Evolutionary conservation across 2,888 invertebrate genomes (phyloP).

Genomic region (Acrocyrtus sp.): DNA sequence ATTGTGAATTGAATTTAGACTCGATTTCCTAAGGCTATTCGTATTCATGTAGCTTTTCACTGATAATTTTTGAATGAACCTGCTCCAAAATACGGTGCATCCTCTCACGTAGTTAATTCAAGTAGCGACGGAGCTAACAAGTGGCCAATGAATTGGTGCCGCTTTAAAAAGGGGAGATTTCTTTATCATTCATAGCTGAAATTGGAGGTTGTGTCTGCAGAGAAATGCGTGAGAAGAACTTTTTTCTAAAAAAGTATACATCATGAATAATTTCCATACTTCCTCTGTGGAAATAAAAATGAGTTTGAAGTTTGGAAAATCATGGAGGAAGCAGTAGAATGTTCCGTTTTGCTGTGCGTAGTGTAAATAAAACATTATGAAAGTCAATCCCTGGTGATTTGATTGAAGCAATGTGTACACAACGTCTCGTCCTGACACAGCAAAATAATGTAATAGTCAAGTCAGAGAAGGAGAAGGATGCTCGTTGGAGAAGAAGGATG

Average conservation of each 20-base stretch:
- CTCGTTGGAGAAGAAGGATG: background rate
- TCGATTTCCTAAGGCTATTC: too few species aligned
- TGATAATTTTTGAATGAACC: conserved; percentile 9
- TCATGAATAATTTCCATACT: conserved; percentile 42
- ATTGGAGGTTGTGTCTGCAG: too few species aligned
- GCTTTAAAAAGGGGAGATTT: too few species aligned
- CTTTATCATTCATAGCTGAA: too few species aligned
- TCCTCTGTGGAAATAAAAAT: conserved; percentile 28
- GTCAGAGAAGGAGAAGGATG: background rate
- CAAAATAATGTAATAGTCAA: background rate
- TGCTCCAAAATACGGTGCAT: too few species aligned
- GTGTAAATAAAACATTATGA: conserved; percentile 38
- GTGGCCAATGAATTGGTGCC: background rate
- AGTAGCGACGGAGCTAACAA: conserved; percentile 6
- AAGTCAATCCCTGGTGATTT: conserved; percentile 27
- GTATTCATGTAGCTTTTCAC: too few species aligned
- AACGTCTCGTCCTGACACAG: background rate
- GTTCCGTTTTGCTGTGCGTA: background rate
- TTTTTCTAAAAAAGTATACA: conserved; percentile 2
- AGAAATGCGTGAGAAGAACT: too few species aligned
- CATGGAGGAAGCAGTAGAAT: background rate
- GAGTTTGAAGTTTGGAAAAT: too few species aligned
- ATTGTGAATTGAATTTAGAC: too few species aligned
- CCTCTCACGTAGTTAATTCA: conserved; percentile 14
- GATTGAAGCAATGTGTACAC: conserved; percentile 12